A percentile compares a stretch with the other conserved stretches of the same genome.
Evolutionary conservation across 2,113 vertebrate species (phyloP).

Genomic region (Delphinapterus leucas): DNA sequence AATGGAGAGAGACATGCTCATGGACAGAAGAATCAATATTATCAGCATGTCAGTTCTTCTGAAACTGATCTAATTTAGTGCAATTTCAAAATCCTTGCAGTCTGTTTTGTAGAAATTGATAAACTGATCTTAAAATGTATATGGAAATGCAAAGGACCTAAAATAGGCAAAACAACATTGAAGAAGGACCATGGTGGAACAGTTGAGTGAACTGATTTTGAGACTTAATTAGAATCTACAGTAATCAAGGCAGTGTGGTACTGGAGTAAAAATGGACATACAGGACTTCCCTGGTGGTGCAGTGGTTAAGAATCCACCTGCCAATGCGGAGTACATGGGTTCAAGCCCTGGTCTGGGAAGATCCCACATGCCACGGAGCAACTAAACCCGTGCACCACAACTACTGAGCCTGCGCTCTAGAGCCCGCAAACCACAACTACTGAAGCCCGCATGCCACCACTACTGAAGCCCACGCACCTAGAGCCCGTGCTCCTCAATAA

Average conservation of each 20-base stretch:
- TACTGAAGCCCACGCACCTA: no score
- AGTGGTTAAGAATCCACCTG: no score
- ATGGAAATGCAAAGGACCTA: background rate
- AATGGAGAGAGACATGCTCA: background rate
- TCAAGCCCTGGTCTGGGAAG: no score
- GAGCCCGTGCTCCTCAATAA: no score
- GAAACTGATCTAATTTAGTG: background rate
- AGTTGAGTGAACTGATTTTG: background rate
- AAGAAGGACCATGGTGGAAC: background rate
- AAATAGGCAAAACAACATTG: background rate
- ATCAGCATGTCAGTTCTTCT: background rate
- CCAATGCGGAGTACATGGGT: no score
- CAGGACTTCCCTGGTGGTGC: no score
- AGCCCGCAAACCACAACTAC: no score
- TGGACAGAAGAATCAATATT: background rate
- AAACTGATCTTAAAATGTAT: background rate
- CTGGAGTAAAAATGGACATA: background rate
- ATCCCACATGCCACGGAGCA: no score
- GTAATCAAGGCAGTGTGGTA: background rate
- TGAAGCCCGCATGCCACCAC: no score
- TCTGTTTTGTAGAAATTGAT: background rate
- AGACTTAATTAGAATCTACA: background rate
- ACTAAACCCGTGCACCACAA: no score
- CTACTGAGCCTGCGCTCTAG: no score
- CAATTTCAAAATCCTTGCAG: background rate